Evolutionary conservation across 2,888 invertebrate genomes (phyloP), one percentile per base, ranked within the genome.

Genomic region (Drosophila villosipedis): DNA sequence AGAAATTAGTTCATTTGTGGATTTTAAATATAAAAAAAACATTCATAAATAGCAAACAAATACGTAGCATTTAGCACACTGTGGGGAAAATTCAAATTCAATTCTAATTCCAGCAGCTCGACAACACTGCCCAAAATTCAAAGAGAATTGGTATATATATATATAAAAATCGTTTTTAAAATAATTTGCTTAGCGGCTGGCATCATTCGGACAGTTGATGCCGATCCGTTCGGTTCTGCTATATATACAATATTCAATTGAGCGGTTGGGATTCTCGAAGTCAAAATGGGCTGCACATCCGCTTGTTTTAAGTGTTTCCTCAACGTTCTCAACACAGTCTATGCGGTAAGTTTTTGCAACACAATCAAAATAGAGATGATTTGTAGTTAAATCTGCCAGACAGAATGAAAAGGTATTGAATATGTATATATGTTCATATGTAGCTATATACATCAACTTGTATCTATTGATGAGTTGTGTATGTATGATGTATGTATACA

Each of bases 241-340:
- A 35, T 61, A 53, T 33, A 55, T 37, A 60, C 57, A 22, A 14
- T 28, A 61, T 33, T 43, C 30, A 12, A 58, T 33, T 43, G 12
- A 57, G 22, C 47, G 16, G 16, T 53, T 35, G 9, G 14, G n/a
- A 16, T 61, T 30, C 14, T 14, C 14, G 1, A 31, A 5, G 31
- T 25, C 62, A 90, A 76, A 39, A 91, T 91, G 91, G 92, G 91
- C 19, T 91, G 89, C 68, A 87, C 90, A 60, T 87, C 91, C 55
- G 91, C 82, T 37, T 78, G 79, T 41, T 79, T 90, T 57, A 91
- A 91, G 84, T 87, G 83, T 67, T 68, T 89, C 61, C 77, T 91
- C 9, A 91, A 91, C 71, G 68, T 78, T 9, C 73, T 91, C 31
- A 91, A 91, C 57, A 80, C 85, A 16, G 35, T 91, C 1, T 80